Evolutionary conservation across 2,888 invertebrate genomes (phyloP).

Genomic region (Pandemis cinnamomeana): DNA sequence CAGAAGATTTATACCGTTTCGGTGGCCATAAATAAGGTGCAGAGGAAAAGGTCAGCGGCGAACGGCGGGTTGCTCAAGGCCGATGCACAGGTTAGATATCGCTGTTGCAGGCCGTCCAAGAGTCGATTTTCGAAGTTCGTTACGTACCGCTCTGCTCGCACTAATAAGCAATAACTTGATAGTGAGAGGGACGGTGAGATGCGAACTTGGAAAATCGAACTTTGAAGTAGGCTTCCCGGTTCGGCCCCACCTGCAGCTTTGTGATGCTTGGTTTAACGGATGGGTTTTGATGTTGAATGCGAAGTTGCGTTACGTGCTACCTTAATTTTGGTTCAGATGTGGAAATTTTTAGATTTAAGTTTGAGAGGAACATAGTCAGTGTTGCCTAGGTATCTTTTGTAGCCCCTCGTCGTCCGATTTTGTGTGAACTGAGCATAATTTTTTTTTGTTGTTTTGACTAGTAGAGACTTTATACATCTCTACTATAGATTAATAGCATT

Average conservation of each 20-base stretch:
- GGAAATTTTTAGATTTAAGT: neutral
- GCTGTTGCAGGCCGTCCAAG: conserved; percentile 52
- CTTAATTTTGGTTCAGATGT: conserved; percentile 3
- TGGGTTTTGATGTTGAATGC: conserved; percentile 7
- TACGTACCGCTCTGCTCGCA: too few relatives aligned
- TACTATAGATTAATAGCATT: too few relatives aligned
- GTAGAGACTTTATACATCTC: too few relatives aligned
- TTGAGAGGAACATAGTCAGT: neutral
- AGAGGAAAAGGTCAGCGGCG: conserved; percentile 65
- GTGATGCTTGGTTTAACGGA: conserved; percentile 33
- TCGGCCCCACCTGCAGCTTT: conserved; percentile 66
- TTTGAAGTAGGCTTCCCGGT: conserved; percentile 23
- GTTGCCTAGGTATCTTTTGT: too few relatives aligned
- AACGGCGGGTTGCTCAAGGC: conserved; percentile 53
- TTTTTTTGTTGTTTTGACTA: too few relatives aligned
- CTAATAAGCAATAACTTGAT: too few relatives aligned
- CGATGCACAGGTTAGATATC: conserved; percentile 74
- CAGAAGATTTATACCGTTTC: conserved; percentile 70
- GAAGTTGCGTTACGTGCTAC: conserved; percentile 18
- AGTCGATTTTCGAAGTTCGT: too few relatives aligned
- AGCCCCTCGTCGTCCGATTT: too few relatives aligned
- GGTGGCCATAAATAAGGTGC: conserved; percentile 70
- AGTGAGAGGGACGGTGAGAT: too few relatives aligned
- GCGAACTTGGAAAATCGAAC: too few relatives aligned
- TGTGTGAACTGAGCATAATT: too few relatives aligned